Evolutionary conservation across 2,797 vertebrate genomes (phyloP).

Genomic region (Girardinus metallicus): DNA sequence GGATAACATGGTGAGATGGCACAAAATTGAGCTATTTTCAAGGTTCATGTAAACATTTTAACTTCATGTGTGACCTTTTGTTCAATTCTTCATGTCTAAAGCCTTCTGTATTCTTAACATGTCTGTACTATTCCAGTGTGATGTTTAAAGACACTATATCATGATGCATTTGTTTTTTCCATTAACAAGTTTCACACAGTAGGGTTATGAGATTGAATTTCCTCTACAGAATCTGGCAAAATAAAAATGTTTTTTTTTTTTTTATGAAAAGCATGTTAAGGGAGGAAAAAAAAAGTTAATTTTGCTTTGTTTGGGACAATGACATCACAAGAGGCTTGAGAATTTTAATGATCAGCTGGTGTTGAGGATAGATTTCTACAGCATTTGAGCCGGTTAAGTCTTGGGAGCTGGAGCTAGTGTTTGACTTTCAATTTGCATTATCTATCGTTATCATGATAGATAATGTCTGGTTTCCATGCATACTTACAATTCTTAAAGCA

Average conservation of each 20-base stretch:
- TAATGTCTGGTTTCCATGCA: background rate
- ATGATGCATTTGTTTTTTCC: background rate
- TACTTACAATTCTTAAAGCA: background rate
- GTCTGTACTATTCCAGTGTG: background rate
- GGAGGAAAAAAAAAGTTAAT: background rate
- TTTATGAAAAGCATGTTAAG: background rate
- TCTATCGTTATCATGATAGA: no score
- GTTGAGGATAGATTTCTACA: background rate
- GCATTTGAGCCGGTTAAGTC: background rate
- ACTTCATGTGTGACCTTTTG: constrained; percentile 19
- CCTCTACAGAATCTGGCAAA: background rate
- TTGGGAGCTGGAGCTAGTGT: background rate
- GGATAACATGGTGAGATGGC: constrained; percentile 29
- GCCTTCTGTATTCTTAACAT: background rate
- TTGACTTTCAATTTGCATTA: no score
- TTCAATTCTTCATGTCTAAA: constrained; percentile 10
- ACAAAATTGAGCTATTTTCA: constrained; percentile 20
- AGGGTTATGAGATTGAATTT: background rate
- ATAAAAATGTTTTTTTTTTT: background rate
- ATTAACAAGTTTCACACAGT: background rate
- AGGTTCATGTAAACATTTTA: constrained; percentile 24
- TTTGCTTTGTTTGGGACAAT: background rate
- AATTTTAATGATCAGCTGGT: background rate
- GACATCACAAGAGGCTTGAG: background rate
- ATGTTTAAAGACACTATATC: background rate